These are phyloP conservation scores for Apus apus DNA, from an alignment of 2,113 vertebrate species.

Conservation along the genomic window DNA sequence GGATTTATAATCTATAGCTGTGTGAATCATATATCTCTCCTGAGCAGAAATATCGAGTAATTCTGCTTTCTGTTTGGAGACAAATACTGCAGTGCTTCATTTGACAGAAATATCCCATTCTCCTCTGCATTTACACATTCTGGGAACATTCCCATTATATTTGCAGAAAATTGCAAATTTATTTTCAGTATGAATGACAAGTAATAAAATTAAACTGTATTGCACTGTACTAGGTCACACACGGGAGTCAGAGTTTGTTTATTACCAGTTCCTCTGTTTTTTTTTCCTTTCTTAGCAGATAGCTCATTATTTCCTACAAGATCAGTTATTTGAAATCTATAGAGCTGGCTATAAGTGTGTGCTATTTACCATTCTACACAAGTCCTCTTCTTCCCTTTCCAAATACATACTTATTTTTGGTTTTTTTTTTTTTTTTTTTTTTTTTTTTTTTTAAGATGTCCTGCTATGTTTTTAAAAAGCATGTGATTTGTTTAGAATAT, in stretches of 20 bases:
- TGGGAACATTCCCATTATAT: slow-evolving; percentile 60
- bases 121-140: slow-evolving; percentile 24
- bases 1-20: neutral
- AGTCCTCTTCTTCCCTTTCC: slow-evolving; percentile 12
- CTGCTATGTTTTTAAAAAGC: slow-evolving; percentile 19
- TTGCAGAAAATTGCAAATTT: slow-evolving; percentile 66
- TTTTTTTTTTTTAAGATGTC: neutral
- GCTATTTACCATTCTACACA: slow-evolving; percentile 46
- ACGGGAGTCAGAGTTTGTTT: slow-evolving; percentile 54
- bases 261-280: slow-evolving; percentile 53
- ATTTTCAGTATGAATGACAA: slow-evolving; percentile 62
- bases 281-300: slow-evolving; percentile 62
- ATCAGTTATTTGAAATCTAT: slow-evolving; percentile 64
- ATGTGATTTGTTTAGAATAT: neutral
- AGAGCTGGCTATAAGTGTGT: slow-evolving; percentile 39
- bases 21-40: neutral
- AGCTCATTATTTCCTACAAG: slow-evolving; percentile 73
- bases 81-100: neutral
- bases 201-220: slow-evolving; percentile 72
- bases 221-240: slow-evolving; percentile 61
- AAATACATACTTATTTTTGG: slow-evolving; percentile 63
- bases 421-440: neutral
- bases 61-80: slow-evolving; percentile 9
- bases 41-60: neutral
- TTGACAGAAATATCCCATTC: slow-evolving; percentile 46